Percentiles rank a stretch among this genome's conserved stretches.
Conservation (phyloP, 2,113 vertebrate species). For the Climacteris rufus region DNA sequence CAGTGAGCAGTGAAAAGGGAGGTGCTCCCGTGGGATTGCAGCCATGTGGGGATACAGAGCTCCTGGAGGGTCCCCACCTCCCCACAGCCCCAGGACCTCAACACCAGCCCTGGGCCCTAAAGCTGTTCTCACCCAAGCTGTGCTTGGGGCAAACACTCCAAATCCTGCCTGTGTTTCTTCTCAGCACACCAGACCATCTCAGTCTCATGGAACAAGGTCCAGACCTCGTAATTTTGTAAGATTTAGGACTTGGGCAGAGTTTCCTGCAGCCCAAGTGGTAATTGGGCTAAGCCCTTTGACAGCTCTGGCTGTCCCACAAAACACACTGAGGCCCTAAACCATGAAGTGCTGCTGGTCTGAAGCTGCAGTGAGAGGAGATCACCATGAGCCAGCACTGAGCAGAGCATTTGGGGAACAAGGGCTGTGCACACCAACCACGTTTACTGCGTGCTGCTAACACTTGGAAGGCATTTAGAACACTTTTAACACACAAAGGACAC, state of each 20-base stretch:
- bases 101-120: neutral
- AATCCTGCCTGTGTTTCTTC: neutral
- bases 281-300: neutral
- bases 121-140: neutral
- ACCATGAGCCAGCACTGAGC: too few species aligned
- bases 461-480: too few species aligned
- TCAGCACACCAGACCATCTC: neutral
- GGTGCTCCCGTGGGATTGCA: rapidly evolving
- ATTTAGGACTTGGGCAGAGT: neutral
- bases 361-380: too few species aligned
- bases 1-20: rapidly evolving
- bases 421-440: too few species aligned
- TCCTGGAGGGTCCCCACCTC: neutral
- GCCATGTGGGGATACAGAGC: rapidly evolving
- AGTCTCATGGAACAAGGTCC: neutral
- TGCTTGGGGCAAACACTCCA: neutral
- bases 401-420: too few species aligned
- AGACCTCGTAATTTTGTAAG: neutral
- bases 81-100: rapidly evolving
- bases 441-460: too few species aligned
- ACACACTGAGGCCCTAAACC: neutral
- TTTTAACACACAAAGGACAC: too few species aligned
- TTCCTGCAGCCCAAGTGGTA: neutral
- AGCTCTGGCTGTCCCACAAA: neutral
- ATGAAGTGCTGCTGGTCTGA: rapidly evolving